Base-by-base conservation (phyloP, 2,113 vertebrate genomes). In the Pampusana beccarii region DNA sequence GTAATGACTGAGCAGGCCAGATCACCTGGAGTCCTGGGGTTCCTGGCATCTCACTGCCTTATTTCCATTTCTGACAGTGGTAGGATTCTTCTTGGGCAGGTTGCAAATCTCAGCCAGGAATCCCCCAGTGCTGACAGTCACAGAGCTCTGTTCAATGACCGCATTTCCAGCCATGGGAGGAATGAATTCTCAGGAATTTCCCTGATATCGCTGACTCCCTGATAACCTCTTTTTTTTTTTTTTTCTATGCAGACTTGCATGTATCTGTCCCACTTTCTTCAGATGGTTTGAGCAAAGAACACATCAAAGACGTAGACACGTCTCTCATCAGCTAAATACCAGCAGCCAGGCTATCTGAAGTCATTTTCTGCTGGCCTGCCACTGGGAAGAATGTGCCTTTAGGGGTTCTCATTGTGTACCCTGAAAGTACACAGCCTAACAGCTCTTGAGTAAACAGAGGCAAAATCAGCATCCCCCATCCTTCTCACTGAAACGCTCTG, bases 361-460 rank as follows among this genome's bases (percentile, higher is more conserved):
- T 74, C 4, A 42, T 92, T 74, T 60, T 38, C 57, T 64, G 57
- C 67, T 34, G 72, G 53, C 75, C 70, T 93, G 83, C 82, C 80
- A 89, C 53, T 48, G 91, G 82, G 74, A 60, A 85, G 92, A 88
- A 90, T 80, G 46, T 95, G 89, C 94, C 89, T 95, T 81, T 78
- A 57, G 91, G 93, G 74, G 33, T 80, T 95, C 82, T 96, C 72
- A 4, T 6, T 92, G 67, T 91, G 83, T 86, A 90, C 91, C 94
- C 94, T 5, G 2, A 79, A 92, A 96, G 73, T 42, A 75, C 40
- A n/a, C 42, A 70, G 86, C 67, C 46, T 31, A 93, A 44, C 25
- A 89, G 61, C 69, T 64, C 86, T 51, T 16, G 56, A 93, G 86
- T 40, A 79, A 92, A 83, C 62, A 92, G 71, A 78, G 65, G 77